These are phyloP conservation scores for Monopis laevigella DNA, from an alignment of 2,888 invertebrate species.

Conservation along the genomic window DNA sequence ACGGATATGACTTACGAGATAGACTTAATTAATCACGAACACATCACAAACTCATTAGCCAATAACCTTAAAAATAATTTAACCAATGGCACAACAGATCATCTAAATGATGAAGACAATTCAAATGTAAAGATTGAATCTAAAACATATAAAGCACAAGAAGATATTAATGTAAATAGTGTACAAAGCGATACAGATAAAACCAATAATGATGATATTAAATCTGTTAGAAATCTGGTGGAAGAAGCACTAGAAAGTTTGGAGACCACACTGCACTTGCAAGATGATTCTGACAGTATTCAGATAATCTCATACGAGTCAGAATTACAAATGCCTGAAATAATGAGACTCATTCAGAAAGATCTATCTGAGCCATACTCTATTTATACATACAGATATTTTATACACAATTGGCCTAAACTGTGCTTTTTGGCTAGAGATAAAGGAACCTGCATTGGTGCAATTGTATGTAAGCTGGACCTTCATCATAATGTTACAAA, in stretches of 20 bases:
- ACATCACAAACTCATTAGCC: slow-evolving; percentile 26
- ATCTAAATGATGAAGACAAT: slow-evolving; percentile 34
- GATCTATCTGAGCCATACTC: slow-evolving; percentile 99
- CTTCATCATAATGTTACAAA: slow-evolving; percentile 88
- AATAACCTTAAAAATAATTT: slow-evolving; percentile 53
- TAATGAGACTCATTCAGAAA: slow-evolving; percentile 98
- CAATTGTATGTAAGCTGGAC: slow-evolving; percentile 98
- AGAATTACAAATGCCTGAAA: slow-evolving; percentile 97
- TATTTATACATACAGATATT: slow-evolving; percentile 99
- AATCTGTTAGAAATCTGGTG: slow-evolving; percentile 10
- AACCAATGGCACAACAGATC: slow-evolving; percentile 56
- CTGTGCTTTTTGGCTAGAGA: slow-evolving; percentile 96
- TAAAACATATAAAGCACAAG: slow-evolving; percentile 31
- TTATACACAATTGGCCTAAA: slow-evolving; percentile 99
- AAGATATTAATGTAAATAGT: slow-evolving; percentile 50
- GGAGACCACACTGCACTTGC: slow-evolving; percentile 23
- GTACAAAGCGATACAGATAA: slow-evolving; percentile 42
- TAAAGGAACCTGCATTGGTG: slow-evolving; percentile 90
- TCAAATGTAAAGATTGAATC: slow-evolving; percentile 24
- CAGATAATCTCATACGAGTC: slow-evolving; percentile 79
- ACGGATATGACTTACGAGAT: slow-evolving; percentile 41
- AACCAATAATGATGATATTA: slow-evolving; percentile 20
- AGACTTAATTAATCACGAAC: slow-evolving; percentile 44
- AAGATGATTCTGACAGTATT: slow-evolving; percentile 23
- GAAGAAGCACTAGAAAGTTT: slow-evolving; percentile 25